Percentiles rank a stretch among this genome's conserved stretches.
Evolutionary conservation across 2,797 vertebrate genomes (phyloP).

Genomic region (Allobates femoralis): DNA sequence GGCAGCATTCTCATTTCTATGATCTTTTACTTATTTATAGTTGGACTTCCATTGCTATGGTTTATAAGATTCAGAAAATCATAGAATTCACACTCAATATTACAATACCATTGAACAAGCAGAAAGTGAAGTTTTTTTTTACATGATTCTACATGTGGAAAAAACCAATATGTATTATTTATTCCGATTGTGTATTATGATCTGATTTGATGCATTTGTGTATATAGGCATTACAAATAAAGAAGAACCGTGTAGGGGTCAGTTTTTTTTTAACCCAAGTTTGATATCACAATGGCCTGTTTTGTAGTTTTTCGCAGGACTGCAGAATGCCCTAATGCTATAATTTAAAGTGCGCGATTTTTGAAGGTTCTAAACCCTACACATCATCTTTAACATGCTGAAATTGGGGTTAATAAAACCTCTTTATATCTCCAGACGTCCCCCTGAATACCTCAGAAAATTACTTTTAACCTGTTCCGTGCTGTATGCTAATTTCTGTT

Average conservation of each 20-base stretch:
- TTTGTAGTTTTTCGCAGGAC: too few relatives aligned
- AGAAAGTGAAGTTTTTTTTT: background rate
- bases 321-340: too few relatives aligned
- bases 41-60: background rate
- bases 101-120: background rate
- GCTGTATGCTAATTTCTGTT: too few relatives aligned
- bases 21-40: background rate
- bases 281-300: background rate
- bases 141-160: background rate
- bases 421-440: too few relatives aligned
- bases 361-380: too few relatives aligned
- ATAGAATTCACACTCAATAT: background rate
- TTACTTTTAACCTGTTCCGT: too few relatives aligned
- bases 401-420: too few relatives aligned
- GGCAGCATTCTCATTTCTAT: slow-evolving; percentile 40
- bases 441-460: too few relatives aligned
- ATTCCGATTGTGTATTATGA: background rate
- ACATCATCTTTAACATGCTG: too few relatives aligned
- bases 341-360: too few relatives aligned
- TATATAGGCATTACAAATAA: background rate
- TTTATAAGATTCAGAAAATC: background rate
- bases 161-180: background rate
- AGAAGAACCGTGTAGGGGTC: background rate
- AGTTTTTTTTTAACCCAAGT: background rate
- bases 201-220: background rate